phyloP scores from a whole-genome alignment of 2,797 vertebrate genomes.

The Periophthalmus magnuspinnatus region DNA sequence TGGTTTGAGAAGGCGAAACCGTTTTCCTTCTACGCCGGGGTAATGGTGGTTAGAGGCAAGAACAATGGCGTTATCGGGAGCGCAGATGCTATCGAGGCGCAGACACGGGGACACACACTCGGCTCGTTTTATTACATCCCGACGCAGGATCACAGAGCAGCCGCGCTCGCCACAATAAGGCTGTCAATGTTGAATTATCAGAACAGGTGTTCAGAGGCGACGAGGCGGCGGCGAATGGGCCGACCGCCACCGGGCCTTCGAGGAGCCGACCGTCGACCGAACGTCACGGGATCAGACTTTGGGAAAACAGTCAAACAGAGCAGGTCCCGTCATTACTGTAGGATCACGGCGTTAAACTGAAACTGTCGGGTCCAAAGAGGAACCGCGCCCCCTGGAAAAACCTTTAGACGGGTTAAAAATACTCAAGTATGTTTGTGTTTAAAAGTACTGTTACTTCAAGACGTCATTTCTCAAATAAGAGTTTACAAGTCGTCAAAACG shows the following conservation, averaged over 20 bases:
- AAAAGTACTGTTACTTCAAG: no score
- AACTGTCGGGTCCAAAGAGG: neutral
- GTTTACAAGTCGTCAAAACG: no score
- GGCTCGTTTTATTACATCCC: constrained; percentile 41
- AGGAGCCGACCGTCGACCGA: constrained; percentile 26
- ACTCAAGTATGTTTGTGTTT: neutral
- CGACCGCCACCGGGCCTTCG: constrained; percentile 25
- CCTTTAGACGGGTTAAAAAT: neutral
- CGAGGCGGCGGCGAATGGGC: constrained; percentile 25
- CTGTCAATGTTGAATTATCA: constrained; percentile 45
- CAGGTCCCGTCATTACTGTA: neutral
- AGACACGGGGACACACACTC: constrained; percentile 30
- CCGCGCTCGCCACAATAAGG: constrained; percentile 41
- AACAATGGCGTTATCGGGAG: constrained; percentile 61
- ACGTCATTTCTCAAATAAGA: no score
- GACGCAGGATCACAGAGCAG: constrained; percentile 36
- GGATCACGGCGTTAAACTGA: neutral
- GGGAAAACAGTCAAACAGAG: neutral
- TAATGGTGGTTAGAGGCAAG: constrained; percentile 62
- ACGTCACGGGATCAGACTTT: constrained; percentile 21
- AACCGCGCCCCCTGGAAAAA: neutral
- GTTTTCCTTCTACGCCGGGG: constrained; percentile 32
- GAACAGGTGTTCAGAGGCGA: constrained; percentile 46
- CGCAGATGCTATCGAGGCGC: constrained; percentile 50
- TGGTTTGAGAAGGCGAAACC: constrained; percentile 50